phyloP scores from a whole-genome alignment of 2,113 vertebrate genomes.

The Sitta europaea region DNA sequence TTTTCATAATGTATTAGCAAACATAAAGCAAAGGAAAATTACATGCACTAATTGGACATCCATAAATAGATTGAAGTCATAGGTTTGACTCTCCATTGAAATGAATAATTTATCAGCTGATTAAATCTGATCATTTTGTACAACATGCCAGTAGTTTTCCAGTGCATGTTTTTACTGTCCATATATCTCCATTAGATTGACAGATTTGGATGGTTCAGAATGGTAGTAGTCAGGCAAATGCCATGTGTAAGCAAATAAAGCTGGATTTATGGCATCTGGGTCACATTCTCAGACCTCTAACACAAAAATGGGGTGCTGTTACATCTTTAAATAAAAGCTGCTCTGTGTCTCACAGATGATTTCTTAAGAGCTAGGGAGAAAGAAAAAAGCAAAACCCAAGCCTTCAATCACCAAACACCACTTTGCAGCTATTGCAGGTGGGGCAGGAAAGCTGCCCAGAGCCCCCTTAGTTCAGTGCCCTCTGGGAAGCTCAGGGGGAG shows the following conservation, averaged over 20 bases:
- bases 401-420: neutral
- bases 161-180: neutral
- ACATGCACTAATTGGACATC: constrained; percentile 28
- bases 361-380: neutral
- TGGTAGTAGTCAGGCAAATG: neutral
- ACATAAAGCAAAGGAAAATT: constrained; percentile 44
- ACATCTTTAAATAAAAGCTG: neutral
- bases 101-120: constrained; percentile 62
- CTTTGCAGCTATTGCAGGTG: neutral
- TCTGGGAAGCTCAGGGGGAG: neutral
- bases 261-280: neutral
- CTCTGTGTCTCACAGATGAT: neutral
- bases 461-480: fast-evolving
- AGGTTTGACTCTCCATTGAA: constrained; percentile 25
- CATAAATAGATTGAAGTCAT: constrained; percentile 26
- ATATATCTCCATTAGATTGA: constrained; percentile 46
- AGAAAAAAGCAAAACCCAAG: neutral
- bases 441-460: neutral
- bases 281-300: neutral
- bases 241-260: constrained; percentile 1
- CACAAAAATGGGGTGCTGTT: neutral
- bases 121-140: constrained; percentile 46
- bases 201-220: neutral
- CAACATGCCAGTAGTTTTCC: constrained; percentile 13
- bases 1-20: constrained; percentile 44